Evolutionary conservation across 1,140 invertebrate genomes (phyloP), one percentile per base, ranked within the genome.

Genomic region (Aphelinus atriplicis): DNA sequence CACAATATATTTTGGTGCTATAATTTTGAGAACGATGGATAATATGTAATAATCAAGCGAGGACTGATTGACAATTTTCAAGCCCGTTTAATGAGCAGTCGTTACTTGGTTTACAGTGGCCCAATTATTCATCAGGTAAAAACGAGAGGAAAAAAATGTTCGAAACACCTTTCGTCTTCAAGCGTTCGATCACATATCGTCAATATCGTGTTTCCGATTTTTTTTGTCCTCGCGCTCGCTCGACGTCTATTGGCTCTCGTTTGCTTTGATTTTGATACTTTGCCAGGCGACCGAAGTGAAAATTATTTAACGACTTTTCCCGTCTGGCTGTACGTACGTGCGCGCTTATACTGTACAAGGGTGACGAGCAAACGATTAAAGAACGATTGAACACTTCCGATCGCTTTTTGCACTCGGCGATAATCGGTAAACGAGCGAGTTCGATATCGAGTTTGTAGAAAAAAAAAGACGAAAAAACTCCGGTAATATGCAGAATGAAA

Each of bases 151-250:
- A 75, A 69, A 81, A 79, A 76, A 80, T 69, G 77, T 26, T 26
- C 75, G 78, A 75, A 77, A 80, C 77, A 75, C 78, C 78, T 80
- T 76, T 67, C 79, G 79, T 80, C 78, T 61, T 68, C 78, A 78
- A 79, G 78, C 67, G n/a, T 42, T 26, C 56, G 42, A 26, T 67
- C 26, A 26, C 60, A 57, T 56, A 68, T 56, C 45, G 42, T 72
- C 26, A 68, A 63, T 67, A 57, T 55, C 47, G 71, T 73, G 56
- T 77, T 76, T 71, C 50, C 57, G 53, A 67, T 65, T 64, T 58
- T 42, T 76, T 77, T 58, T 56, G 9, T 63, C 43, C n/a, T 66
- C 62, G 51, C 48, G 4, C 48, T 7, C 48, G 26, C 51, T 46
- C 65, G 65, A 6, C 26, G 3, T 51, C 57, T 4, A 53, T 9